These are phyloP conservation scores for Drosophila recens DNA, from an alignment of 2,888 invertebrate species.

Conservation along the genomic window DNA sequence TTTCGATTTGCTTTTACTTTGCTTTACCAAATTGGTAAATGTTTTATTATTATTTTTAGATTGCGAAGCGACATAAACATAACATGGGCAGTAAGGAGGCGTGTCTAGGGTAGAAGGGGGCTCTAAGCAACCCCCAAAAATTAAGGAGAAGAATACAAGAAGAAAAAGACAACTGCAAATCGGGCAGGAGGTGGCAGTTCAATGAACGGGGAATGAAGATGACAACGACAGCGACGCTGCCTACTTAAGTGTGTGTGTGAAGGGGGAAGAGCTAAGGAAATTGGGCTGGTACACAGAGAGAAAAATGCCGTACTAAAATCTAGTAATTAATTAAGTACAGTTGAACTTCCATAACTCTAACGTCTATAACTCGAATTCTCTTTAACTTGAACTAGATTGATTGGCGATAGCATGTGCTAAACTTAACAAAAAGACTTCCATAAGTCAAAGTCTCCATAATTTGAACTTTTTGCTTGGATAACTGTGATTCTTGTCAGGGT, in stretches of 20 bases:
- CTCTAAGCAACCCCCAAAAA: slow-evolving; percentile 41
- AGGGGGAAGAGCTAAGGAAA: slow-evolving; percentile 22
- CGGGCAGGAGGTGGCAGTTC: slow-evolving; percentile 51
- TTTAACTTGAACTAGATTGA: too few relatives aligned
- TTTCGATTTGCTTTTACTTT: slow-evolving; percentile 25
- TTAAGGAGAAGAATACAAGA: slow-evolving; percentile 23
- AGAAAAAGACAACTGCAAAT: slow-evolving; percentile 2
- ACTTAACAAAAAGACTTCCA: too few relatives aligned
- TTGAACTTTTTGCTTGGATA: too few relatives aligned
- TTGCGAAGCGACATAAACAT: slow-evolving; percentile 21
- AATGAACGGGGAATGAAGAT: slow-evolving; percentile 58
- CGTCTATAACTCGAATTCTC: too few relatives aligned
- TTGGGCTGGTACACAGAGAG: not conserved
- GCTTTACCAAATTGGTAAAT: slow-evolving; percentile 22
- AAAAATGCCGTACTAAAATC: too few relatives aligned
- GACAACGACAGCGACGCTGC: slow-evolving; percentile 44
- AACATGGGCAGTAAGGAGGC: slow-evolving; percentile 16
- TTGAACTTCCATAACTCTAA: too few relatives aligned
- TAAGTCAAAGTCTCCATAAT: too few relatives aligned
- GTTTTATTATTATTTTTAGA: slow-evolving; percentile 35
- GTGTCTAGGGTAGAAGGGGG: not conserved
- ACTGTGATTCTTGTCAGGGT: too few relatives aligned
- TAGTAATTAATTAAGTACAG: too few relatives aligned
- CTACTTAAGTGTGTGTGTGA: slow-evolving; percentile 68
- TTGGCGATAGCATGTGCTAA: too few relatives aligned